Base-by-base conservation (phyloP, 2,888 invertebrate genomes). In the Drosophila neotestacea region DNA sequence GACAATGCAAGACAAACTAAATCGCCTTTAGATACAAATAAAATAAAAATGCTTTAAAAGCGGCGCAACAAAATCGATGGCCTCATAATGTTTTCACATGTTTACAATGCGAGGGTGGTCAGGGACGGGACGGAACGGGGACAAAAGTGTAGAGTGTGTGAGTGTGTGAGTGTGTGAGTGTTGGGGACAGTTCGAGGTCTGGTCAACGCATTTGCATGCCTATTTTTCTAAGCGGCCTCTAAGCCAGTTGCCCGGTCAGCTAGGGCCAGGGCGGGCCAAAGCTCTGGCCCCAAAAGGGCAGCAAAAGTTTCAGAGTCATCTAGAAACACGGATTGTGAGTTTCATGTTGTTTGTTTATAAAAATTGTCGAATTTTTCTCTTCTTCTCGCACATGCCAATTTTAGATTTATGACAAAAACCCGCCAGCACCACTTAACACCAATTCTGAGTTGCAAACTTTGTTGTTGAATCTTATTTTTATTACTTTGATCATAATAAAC, bases 51-150 rank as follows among this genome's bases (percentile, higher is more conserved):
- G 72, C 72, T 73, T 79, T 36, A 65, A 69, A 73, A 75, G 66
- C 65, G 69, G 59, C 66, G 56, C 78, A 66, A 74, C 73, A 84
- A 81, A 88, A 90, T 89, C 89, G 89, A 89, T 89, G 90, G 85
- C 89, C 89, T 88, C 89, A 89, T 90, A 90, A 83, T 79, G 71
- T 62, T 60, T 64, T 50, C 44, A 60, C 68, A 51, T 67, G 56
- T 30, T 34, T 22, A 30, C 47, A 56, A 13, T 62, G 72, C 38
- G 59, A 16, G 52, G 52, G 60, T 3, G 38, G 28, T 22, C 22
- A 22, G 22, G 22, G 11, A 41, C n/a, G 36, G 16, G 27, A 30
- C 11, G 6, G 28, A 11, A 13, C 7, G 3, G 30, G 47, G 52
- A 39, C 5, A 16, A 10, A 36, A 38, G 41, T 44, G 55, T n/a